Evolutionary conservation across 2,797 vertebrate species (phyloP).

Genomic region (Leptatherina wallacei): DNA sequence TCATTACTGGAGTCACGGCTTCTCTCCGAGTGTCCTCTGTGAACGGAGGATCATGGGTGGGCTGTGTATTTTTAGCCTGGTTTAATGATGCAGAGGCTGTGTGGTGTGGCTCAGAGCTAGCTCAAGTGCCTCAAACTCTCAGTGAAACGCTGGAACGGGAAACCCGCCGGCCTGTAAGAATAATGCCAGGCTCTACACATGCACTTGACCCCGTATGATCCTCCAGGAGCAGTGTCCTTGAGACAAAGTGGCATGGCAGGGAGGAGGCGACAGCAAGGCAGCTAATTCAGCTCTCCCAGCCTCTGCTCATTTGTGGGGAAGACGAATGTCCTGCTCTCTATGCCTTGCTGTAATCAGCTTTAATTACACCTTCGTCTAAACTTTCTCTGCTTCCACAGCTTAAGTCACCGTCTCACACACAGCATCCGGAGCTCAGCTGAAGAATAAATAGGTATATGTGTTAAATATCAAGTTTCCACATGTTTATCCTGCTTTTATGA

Average conservation of each 20-base stretch:
- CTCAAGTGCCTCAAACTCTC: constrained; percentile 57
- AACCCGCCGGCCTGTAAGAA: constrained; percentile 57
- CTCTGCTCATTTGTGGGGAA: constrained; percentile 66
- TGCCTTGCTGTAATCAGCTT: constrained; percentile 73
- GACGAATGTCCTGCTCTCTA: constrained; percentile 62
- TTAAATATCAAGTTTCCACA: background rate
- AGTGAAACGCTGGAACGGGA: constrained; percentile 34
- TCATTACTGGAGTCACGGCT: constrained; percentile 27
- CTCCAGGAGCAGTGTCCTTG: constrained; percentile 67
- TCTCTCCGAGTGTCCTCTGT: constrained; percentile 46
- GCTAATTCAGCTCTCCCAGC: constrained; percentile 65
- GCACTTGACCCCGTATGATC: constrained; percentile 76
- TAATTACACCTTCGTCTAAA: constrained; percentile 72
- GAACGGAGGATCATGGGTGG: constrained; percentile 56
- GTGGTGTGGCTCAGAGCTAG: constrained; percentile 50
- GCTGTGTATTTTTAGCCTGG: constrained; percentile 72
- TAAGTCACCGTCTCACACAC: constrained; percentile 37
- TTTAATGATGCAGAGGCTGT: constrained; percentile 69
- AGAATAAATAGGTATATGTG: background rate
- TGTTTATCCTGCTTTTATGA: background rate
- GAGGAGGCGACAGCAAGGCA: constrained; percentile 51
- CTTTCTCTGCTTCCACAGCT: constrained; percentile 52
- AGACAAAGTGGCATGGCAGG: constrained; percentile 66
- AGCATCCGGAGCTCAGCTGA: background rate
- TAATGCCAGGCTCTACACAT: constrained; percentile 55